phyloP scores from a whole-genome alignment of 2,113 vertebrate species.

The Chlamydotis undulata region DNA sequence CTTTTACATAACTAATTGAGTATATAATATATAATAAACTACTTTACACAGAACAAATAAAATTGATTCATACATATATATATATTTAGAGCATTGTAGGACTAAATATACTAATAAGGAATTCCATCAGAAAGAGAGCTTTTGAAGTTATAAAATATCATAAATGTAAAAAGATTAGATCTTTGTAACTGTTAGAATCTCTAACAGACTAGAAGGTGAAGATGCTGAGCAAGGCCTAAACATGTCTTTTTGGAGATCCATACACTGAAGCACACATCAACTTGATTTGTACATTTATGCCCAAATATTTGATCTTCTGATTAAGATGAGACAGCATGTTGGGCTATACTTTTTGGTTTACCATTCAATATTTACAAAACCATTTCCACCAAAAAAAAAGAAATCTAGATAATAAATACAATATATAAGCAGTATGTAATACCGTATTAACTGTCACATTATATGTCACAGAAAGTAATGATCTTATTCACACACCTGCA shows the following conservation, averaged over 20 bases:
- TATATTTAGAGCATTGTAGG: background rate
- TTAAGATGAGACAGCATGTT: background rate
- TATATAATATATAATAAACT: background rate
- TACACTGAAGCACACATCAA: background rate
- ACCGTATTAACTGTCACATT: background rate
- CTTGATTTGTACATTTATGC: background rate
- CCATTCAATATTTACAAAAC: background rate
- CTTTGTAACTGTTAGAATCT: background rate
- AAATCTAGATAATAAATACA: background rate
- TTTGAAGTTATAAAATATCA: background rate
- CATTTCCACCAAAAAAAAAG: background rate
- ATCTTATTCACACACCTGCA: background rate
- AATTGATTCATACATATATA: background rate
- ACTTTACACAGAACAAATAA: background rate
- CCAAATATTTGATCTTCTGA: background rate
- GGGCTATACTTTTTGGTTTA: background rate
- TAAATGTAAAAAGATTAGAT: background rate
- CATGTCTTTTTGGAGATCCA: background rate
- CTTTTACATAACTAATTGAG: background rate
- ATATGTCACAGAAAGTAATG: background rate
- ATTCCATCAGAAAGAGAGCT: background rate
- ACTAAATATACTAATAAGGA: background rate
- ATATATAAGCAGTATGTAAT: background rate
- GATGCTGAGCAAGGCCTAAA: background rate
- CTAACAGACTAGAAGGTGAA: background rate